Evolutionary conservation across 2,888 invertebrate species (phyloP), one percentile per base, ranked within the genome.

Genomic region (Limnephilus lunatus): DNA sequence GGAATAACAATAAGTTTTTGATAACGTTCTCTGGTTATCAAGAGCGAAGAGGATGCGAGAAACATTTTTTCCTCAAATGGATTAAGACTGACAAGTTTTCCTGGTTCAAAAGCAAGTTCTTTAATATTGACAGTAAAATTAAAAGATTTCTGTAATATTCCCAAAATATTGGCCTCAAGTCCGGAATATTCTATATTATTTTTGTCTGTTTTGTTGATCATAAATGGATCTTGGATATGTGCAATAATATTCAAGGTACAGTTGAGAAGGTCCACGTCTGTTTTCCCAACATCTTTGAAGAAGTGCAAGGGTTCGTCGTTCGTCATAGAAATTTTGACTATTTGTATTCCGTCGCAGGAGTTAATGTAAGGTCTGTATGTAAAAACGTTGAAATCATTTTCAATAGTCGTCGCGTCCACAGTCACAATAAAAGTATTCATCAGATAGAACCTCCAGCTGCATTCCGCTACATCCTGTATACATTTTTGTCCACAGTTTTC

Each of bases 371-470:
- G 44, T 44, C 44, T 44, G 44, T 44, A 44, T 12, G 44, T 44
- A 44, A 44, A 44, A 44, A 44, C 44, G 12, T 44, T 48, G 48
- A 48, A 48, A 15, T 48, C 48, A 15, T 88, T 12, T 86, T 30
- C 44, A 44, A n/a, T 44, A 44, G 44, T 85, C 35, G 25, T 88
- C 15, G 68, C 30, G 31, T 88, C 80, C 5, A 88, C 32, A 80
- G 80, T 32, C 15, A 88, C 88, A 12, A 88, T 88, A 15, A 88
- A 88, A 32, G 88, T 88, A 12, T 88, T 88, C 30, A 88, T 25
- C 32, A 88, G 12, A 31, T 7, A 81, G 19, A 68, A 88, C 32
- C 88, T 88, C 88, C 88, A 88, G 3, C 80, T 80, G 80, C 68
- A 35, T 80, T 80, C 35, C 9, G 88, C 88, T 35, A 80, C 80